phyloP scores from a whole-genome alignment of 2,113 vertebrate genomes.

The Corynorhinus townsendii region DNA sequence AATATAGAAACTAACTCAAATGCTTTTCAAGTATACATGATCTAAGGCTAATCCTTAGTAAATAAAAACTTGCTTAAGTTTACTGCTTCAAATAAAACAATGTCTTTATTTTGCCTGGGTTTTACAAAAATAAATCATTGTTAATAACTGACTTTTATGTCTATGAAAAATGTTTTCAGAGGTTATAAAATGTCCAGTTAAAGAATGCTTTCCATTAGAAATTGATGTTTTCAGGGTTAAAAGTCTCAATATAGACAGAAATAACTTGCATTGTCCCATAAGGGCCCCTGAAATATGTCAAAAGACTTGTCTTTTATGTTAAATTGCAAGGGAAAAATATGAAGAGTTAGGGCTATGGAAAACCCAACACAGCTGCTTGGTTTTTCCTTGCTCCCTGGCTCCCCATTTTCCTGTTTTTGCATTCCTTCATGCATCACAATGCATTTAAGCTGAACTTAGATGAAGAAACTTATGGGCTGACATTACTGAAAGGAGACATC shows the following conservation, averaged over 20 bases:
- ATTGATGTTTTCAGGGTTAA: not conserved
- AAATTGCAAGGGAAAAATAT: not conserved
- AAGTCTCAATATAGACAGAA: not conserved
- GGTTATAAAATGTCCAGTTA: not conserved
- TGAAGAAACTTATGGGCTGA: not conserved
- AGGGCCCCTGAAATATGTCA: not conserved
- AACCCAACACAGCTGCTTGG: not conserved
- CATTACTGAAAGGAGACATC: not conserved
- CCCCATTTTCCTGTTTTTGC: not conserved
- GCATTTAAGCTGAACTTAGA: not conserved
- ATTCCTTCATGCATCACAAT: not conserved
- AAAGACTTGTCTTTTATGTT: not conserved
- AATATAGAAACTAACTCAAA: not conserved
- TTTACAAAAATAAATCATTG: not conserved
- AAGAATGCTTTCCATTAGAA: not conserved
- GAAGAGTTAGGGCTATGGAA: not conserved
- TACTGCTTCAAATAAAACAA: not conserved
- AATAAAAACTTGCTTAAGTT: not conserved
- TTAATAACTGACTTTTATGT: not conserved
- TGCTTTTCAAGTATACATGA: not conserved
- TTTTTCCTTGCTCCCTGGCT: not conserved
- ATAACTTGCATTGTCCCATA: not conserved
- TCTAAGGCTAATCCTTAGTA: not conserved
- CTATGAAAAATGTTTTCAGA: not conserved
- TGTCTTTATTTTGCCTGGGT: not conserved